These are phyloP conservation scores for Philhelius pedissequus DNA, from an alignment of 2,888 invertebrate genomes.

Conservation along the genomic window DNA sequence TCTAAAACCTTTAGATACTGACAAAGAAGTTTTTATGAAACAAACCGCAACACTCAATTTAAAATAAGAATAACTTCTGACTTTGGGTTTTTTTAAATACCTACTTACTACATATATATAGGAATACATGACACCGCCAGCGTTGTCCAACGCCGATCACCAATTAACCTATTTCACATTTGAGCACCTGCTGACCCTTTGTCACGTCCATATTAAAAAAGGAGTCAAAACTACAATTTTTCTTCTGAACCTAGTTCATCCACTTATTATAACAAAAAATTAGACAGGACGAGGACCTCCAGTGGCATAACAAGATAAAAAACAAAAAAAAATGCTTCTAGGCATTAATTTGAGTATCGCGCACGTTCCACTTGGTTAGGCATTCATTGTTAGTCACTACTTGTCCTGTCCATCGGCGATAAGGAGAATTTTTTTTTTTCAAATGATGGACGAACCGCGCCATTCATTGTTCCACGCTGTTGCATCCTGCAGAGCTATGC, in stretches of 20 bases:
- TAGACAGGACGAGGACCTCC: constrained; percentile 41
- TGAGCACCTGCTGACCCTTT: constrained; percentile 58
- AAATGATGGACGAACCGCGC: constrained; percentile 36
- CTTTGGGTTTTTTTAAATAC: not conserved
- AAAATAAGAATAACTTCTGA: constrained; percentile 33
- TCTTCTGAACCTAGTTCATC: constrained; percentile 2
- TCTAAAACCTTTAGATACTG: not conserved
- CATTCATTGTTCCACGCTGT: constrained; percentile 56
- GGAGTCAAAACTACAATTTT: constrained; percentile 26
- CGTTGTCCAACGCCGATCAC: constrained; percentile 28
- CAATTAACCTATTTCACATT: constrained; percentile 65
- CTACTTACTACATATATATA: constrained; percentile 5
- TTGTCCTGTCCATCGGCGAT: constrained; percentile 38
- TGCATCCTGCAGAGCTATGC: constrained; percentile 43
- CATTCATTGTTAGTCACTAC: constrained; percentile 56
- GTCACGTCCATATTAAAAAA: constrained; percentile 25
- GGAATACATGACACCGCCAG: no score
- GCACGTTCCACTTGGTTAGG: constrained; percentile 60
- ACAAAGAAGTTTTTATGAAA: constrained; percentile 5
- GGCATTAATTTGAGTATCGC: constrained; percentile 53
- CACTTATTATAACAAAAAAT: constrained; percentile 1
- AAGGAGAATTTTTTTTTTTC: constrained; percentile 15
- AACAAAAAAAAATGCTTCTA: constrained; percentile 27
- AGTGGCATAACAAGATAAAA: not conserved
- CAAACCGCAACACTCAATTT: constrained; percentile 36